Percentiles rank a stretch among this genome's conserved stretches.
Evolutionary conservation across 1,140 invertebrate genomes (phyloP).

Genomic region (Campoletis sonorensis): DNA sequence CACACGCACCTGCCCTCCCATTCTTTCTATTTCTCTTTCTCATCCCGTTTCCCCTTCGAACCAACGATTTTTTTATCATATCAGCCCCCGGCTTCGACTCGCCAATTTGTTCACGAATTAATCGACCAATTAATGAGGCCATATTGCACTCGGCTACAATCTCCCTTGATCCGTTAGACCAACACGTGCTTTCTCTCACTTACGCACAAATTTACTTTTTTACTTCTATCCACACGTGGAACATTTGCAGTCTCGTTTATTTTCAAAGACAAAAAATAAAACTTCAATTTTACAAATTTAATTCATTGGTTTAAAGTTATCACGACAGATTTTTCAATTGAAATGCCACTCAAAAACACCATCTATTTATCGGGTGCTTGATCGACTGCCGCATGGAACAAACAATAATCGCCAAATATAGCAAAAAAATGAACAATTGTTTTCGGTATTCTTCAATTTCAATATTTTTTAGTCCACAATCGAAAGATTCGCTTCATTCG

Average conservation of each 20-base stretch:
- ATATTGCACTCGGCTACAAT: conserved; percentile 55
- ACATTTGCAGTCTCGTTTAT: not conserved
- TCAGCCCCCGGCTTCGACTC: conserved; percentile 33
- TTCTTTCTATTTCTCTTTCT: conserved; percentile 10
- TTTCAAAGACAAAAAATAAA: not conserved
- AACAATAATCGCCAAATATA: too few species aligned
- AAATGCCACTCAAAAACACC: too few species aligned
- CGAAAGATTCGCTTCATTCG: too few species aligned
- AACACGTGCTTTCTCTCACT: conserved; percentile 46
- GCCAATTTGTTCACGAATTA: conserved; percentile 52
- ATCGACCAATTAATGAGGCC: conserved; percentile 54
- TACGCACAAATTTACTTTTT: not conserved
- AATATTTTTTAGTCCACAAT: too few species aligned
- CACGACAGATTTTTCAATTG: too few species aligned
- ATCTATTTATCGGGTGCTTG: too few species aligned
- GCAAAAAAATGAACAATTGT: too few species aligned
- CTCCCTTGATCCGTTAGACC: conserved; percentile 50
- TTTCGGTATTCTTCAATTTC: too few species aligned
- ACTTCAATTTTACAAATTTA: too few species aligned
- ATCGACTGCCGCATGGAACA: too few species aligned
- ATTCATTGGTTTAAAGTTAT: too few species aligned
- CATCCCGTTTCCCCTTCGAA: conserved; percentile 1
- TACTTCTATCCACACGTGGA: conserved; percentile 48
- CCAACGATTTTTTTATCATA: not conserved
- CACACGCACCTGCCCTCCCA: conserved; percentile 34